A percentile compares a stretch with the other conserved stretches of the same genome.
Conservation (phyloP, 2,113 vertebrate genomes). For the Xyliphius kryptos region DNA sequence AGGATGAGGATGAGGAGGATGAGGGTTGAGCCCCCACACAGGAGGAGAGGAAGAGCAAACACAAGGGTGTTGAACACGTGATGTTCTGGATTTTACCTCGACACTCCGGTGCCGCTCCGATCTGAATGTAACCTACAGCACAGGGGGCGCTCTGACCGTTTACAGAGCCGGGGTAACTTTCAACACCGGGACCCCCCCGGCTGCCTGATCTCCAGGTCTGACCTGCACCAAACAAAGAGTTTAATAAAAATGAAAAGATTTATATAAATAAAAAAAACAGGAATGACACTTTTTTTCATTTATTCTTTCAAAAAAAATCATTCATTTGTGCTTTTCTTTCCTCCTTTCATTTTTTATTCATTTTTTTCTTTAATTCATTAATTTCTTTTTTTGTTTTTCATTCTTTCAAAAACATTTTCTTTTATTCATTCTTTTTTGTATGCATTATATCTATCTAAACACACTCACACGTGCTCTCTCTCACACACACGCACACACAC, state of each 20-base stretch:
- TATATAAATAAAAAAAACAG: not conserved
- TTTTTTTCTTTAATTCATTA: too few relatives aligned
- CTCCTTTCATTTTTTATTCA: too few relatives aligned
- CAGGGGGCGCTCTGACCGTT: slow-evolving; percentile 49
- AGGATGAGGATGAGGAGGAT: too few relatives aligned
- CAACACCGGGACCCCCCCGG: slow-evolving; percentile 25
- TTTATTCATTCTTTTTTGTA: too few relatives aligned
- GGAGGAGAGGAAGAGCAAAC: not conserved
- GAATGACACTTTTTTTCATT: too few relatives aligned
- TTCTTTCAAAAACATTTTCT: too few relatives aligned
- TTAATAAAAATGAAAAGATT: not conserved
- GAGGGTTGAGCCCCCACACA: not conserved
- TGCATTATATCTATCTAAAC: not conserved
- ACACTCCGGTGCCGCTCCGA: slow-evolving; percentile 38
- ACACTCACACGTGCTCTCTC: too few relatives aligned
- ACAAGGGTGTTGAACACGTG: not conserved
- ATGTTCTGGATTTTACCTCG: slow-evolving; percentile 43
- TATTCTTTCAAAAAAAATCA: too few relatives aligned
- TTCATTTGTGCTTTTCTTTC: too few relatives aligned
- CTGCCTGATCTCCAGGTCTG: not conserved
- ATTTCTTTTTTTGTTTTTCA: too few relatives aligned
- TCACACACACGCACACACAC: too few relatives aligned
- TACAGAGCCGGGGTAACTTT: slow-evolving; percentile 46
- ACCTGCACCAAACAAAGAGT: not conserved
- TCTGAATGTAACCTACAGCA: slow-evolving; percentile 47